Conservation (phyloP, 2,113 vertebrate species). For the Grallaria varia region DNA sequence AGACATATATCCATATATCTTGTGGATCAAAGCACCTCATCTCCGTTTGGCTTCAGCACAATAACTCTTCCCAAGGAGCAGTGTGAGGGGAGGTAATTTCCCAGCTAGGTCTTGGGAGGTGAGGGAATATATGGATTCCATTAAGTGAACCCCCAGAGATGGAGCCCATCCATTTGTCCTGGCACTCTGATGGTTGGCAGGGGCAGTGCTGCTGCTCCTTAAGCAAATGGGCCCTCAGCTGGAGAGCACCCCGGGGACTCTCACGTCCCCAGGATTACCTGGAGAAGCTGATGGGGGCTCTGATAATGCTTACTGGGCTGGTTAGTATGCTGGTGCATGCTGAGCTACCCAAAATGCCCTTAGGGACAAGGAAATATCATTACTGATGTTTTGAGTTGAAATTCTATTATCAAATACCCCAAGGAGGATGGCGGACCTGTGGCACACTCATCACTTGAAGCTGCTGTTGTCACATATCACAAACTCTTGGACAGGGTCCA, state of each 20-base stretch:
- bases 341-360: background rate
- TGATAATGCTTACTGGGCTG: background rate
- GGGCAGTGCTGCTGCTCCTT: background rate
- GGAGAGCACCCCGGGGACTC: background rate
- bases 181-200: background rate
- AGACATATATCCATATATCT: background rate
- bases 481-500: background rate
- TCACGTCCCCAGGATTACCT: background rate
- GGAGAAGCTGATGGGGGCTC: background rate
- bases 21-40: background rate
- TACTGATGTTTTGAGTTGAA: background rate
- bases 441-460: background rate
- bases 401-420: background rate
- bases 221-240: background rate
- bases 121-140: conserved; percentile 2
- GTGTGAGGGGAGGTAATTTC: background rate
- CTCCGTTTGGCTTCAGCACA: background rate
- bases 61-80: conserved; percentile 6
- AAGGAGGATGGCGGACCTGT: background rate
- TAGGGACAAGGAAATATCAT: background rate
- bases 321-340: background rate
- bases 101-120: background rate
- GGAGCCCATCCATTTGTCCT: background rate
- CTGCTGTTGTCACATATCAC: rapidly evolving
- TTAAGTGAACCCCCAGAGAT: background rate